Evolutionary conservation across 2,888 invertebrate species (phyloP), one percentile per base, ranked within the genome.

Genomic region (Laothoe populi): DNA sequence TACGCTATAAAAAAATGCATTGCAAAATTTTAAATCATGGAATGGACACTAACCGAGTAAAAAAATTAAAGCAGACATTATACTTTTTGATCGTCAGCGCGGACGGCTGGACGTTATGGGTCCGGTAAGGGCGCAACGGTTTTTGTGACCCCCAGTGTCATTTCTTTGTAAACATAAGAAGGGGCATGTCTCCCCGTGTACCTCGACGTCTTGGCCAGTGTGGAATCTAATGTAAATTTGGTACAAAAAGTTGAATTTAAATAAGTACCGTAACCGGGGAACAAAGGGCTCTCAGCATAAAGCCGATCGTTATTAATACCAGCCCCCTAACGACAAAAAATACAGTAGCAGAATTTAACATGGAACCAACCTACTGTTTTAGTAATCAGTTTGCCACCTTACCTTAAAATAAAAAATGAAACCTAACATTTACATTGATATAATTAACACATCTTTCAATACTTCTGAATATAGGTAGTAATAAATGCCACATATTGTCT

Each of bases 81-180:
- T 53, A 53, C 77, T 88, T 89, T 88, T 88, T 88, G 86, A 86
- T 75, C 78, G 84, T 82, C 83, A 82, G 81, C 82, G 78, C 75
- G 77, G 77, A 72, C 86, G 87, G 86, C 91, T 91, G 92, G 91
- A 92, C 92, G 83, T 90, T 90, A 91, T 87, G 86, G 86, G 79
- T 79, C 78, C 79, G 78, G 81, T 80, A 80, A 80, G 82, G 82
- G 87, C 85, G 81, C 88, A 92, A 92, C 92, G 92, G 92, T 92
- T 92, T 92, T 92, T 92, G 88, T 90, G 88, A 91, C 92, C 92
- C 92, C 83, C 87, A 86, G 91, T 91, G 91, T 90, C 90, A 90
- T 46, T 61, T 53, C 60, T 42, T 61, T 61, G 60, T 61, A 24
- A 89, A 89, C 83, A 86, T 79, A 88, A 87, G 86, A 87, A 90